Conservation (phyloP, 2,888 invertebrate species). For the Embidobia sp. region DNA sequence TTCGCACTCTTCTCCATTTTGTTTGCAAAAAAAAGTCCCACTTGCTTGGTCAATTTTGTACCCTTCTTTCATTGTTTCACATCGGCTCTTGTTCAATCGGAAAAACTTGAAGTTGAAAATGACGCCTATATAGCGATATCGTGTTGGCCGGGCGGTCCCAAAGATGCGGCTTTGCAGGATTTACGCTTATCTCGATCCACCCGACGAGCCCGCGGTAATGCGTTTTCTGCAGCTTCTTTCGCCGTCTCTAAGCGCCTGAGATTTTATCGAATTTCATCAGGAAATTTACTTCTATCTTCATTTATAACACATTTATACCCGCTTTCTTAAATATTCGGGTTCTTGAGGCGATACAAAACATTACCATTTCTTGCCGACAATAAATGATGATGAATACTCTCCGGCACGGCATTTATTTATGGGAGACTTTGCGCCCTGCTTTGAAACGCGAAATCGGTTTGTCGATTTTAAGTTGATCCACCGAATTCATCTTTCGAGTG, state of each 20-base stretch:
- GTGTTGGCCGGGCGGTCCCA: constrained; percentile 52
- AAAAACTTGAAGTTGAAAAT: constrained; percentile 28
- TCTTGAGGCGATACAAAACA: not conserved
- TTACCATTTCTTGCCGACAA: constrained; percentile 25
- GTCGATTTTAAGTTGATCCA: no score
- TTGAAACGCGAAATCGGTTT: no score
- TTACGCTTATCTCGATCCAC: constrained; percentile 68
- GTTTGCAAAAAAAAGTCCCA: no score
- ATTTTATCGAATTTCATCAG: constrained; percentile 59
- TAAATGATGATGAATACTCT: constrained; percentile 20
- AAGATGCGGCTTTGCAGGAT: constrained; percentile 67
- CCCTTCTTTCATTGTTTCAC: not conserved
- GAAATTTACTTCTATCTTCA: constrained; percentile 55
- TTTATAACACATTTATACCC: constrained; percentile 37
- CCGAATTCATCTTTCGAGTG: no score
- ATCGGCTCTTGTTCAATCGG: constrained; percentile 7
- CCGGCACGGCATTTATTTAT: not conserved
- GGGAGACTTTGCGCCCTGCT: not conserved
- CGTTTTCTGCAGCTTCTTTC: constrained; percentile 57
- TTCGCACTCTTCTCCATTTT: no score
- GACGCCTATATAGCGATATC: constrained; percentile 18
- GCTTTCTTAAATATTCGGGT: constrained; percentile 26
- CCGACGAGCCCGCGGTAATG: constrained; percentile 59
- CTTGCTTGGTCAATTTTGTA: no score
- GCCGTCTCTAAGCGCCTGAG: constrained; percentile 49